These are phyloP conservation scores for Odontomyia ornata DNA, from an alignment of 2,888 invertebrate species.

Conservation along the genomic window DNA sequence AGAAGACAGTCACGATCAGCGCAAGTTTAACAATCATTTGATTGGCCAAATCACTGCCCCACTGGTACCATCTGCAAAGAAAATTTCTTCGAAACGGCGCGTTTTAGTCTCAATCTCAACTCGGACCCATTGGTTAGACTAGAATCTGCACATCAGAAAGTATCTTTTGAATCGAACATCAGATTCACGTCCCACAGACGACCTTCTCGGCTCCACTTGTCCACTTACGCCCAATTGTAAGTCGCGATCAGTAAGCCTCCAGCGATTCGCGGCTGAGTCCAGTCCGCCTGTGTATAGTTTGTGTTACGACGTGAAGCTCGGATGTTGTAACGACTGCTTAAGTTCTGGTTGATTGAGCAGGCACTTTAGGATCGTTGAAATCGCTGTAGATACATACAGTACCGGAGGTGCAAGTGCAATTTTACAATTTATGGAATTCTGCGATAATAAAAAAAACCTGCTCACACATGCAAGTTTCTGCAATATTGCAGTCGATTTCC, in stretches of 20 bases:
- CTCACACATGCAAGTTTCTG: neutral
- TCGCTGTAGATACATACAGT: neutral
- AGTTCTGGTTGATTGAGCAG: neutral
- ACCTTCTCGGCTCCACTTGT: constrained; percentile 22
- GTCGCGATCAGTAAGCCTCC: constrained; percentile 1
- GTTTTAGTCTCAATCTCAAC: constrained; percentile 8
- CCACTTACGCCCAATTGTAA: neutral
- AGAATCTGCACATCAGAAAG: neutral
- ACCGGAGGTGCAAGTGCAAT: constrained; percentile 29
- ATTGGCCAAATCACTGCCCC: constrained; percentile 9
- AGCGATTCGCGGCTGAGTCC: neutral
- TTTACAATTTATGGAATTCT: neutral
- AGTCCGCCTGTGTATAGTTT: constrained; percentile 1
- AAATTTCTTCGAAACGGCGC: neutral
- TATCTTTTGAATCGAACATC: neutral
- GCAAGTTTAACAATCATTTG: neutral
- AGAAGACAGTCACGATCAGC: neutral
- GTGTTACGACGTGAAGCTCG: neutral
- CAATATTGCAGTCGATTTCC: neutral
- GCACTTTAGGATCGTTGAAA: neutral
- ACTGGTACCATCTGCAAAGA: constrained; percentile 11
- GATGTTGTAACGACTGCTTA: neutral
- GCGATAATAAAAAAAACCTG: constrained; percentile 13
- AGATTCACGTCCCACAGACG: neutral
- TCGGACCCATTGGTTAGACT: neutral